Evolutionary conservation across 2,797 vertebrate species (phyloP).

Genomic region (Tangara arthus): DNA sequence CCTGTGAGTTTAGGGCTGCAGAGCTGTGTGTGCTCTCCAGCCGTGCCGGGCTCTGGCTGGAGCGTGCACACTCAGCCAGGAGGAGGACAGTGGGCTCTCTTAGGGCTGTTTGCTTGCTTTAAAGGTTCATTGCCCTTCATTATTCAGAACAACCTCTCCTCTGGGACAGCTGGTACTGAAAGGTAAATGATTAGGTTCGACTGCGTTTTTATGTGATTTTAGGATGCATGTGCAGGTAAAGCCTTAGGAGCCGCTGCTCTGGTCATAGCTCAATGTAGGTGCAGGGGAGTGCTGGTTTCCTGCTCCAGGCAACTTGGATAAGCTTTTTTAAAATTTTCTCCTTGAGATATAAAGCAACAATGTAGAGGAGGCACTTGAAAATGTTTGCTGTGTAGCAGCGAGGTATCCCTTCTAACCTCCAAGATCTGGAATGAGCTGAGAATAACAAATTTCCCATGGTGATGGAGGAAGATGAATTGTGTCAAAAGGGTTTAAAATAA

Average conservation of each 20-base stretch:
- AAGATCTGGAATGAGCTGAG: background rate
- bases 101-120: background rate
- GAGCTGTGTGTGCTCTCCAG: background rate
- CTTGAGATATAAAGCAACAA: background rate
- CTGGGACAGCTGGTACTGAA: background rate
- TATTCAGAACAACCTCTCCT: background rate
- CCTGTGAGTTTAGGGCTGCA: background rate
- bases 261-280: rapidly evolving
- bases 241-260: background rate
- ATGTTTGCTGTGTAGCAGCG: background rate
- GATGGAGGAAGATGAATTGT: background rate
- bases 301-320: background rate
- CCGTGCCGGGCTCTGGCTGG: rapidly evolving
- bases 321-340: background rate
- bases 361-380: background rate
- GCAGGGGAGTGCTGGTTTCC: background rate
- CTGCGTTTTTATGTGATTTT: background rate
- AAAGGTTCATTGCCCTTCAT: background rate
- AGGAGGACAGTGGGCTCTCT: background rate
- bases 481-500: background rate
- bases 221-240: background rate
- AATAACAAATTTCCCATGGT: background rate
- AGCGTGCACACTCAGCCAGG: rapidly evolving
- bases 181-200: background rate
- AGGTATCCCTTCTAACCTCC: background rate